Evolutionary conservation across 2,113 vertebrate genomes (phyloP).

Genomic region (Heterotilapia buettikoferi): DNA sequence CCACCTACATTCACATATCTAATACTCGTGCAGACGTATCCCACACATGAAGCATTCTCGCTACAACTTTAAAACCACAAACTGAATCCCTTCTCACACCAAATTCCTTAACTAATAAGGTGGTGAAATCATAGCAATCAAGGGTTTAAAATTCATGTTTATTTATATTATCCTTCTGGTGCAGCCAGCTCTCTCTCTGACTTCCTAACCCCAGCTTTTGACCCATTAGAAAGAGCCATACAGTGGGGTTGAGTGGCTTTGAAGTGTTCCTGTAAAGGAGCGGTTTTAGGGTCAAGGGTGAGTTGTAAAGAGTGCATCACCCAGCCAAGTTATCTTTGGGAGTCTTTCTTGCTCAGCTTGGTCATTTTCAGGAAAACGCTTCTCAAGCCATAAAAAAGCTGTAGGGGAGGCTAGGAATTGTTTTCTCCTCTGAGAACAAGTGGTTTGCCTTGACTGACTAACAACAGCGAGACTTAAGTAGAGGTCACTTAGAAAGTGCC

Average conservation of each 20-base stretch:
- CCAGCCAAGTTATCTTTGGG: slow-evolving; percentile 26
- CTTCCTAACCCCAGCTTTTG: slow-evolving; percentile 39
- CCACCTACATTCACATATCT: slow-evolving; percentile 25
- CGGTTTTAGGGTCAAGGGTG: slow-evolving; percentile 39
- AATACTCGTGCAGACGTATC: slow-evolving; percentile 9
- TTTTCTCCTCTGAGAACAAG: slow-evolving; percentile 16
- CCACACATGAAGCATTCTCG: slow-evolving; percentile 2
- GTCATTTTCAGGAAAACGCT: slow-evolving; percentile 42
- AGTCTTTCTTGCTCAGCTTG: slow-evolving; percentile 49
- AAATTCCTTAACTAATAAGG: not conserved
- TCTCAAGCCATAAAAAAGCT: slow-evolving; percentile 2
- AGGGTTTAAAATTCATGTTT: not conserved
- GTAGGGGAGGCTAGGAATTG: slow-evolving; percentile 17
- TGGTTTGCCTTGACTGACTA: not conserved
- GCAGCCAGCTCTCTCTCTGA: slow-evolving; percentile 12
- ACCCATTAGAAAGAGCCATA: slow-evolving; percentile 42
- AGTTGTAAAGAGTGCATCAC: slow-evolving; percentile 39
- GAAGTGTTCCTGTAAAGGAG: slow-evolving; percentile 57
- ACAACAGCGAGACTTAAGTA: slow-evolving; percentile 20
- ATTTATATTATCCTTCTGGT: slow-evolving; percentile 23
- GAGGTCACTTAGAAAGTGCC: slow-evolving; percentile 20
- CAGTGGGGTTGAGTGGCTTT: slow-evolving; percentile 53
- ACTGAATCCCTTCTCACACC: slow-evolving; percentile 15
- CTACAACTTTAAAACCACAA: not conserved
- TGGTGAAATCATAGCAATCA: not conserved